Conservation (phyloP, 2,888 invertebrate species). For the Morpho helenor region DNA sequence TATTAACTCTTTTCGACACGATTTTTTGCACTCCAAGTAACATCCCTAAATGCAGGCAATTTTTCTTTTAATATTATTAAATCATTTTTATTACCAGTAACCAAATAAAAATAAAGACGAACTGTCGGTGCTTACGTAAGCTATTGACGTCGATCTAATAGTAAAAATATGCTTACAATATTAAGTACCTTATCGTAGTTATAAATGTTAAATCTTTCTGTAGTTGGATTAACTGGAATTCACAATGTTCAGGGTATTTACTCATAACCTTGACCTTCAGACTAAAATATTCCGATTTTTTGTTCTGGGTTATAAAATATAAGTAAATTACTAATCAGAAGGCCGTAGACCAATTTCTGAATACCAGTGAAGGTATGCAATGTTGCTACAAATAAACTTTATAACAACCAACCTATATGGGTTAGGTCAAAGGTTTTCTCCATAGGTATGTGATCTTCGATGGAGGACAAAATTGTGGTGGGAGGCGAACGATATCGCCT, state of each 20-base stretch:
- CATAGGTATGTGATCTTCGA: constrained; percentile 43
- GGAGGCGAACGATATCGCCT: constrained; percentile 40
- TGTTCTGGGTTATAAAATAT: constrained; percentile 6
- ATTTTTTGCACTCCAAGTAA: too few relatives aligned
- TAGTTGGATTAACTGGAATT: constrained; percentile 4
- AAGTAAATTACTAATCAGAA: constrained; percentile 13
- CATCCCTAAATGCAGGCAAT: too few relatives aligned
- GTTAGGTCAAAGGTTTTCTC: constrained; percentile 73
- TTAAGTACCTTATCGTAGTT: constrained; percentile 9
- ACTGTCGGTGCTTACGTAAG: too few relatives aligned
- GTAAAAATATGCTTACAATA: neutral
- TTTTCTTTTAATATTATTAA: too few relatives aligned
- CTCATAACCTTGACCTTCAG: constrained; percentile 16
- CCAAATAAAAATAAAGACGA: too few relatives aligned
- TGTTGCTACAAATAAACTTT: constrained; percentile 49
- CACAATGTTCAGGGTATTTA: constrained; percentile 3
- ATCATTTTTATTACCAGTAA: too few relatives aligned
- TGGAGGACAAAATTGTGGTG: constrained; percentile 35
- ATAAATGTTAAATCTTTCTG: constrained; percentile 5
- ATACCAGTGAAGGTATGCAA: constrained; percentile 36
- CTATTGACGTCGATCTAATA: too few relatives aligned
- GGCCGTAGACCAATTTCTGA: constrained; percentile 20
- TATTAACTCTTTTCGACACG: too few relatives aligned
- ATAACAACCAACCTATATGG: constrained; percentile 54
- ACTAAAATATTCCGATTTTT: constrained; percentile 4